Base-by-base conservation (phyloP, 2,797 vertebrate species). In the Tokudaia muenninki region DNA sequence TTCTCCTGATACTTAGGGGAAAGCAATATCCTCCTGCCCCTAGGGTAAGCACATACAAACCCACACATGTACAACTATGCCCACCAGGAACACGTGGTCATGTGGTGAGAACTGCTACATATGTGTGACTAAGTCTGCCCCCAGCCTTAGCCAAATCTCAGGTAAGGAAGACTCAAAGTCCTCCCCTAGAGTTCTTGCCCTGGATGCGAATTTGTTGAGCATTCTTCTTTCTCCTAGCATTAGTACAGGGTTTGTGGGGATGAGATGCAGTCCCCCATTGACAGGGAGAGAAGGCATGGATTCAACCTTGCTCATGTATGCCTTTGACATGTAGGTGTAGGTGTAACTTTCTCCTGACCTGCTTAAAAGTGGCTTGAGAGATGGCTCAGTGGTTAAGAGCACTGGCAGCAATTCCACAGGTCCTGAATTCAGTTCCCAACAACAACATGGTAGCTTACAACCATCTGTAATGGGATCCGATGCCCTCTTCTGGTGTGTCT, bases 281-380 rank as follows among this genome's bases (percentile, higher is more conserved):
- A 90, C 57, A 47, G 87, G 29, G 67, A 81, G 65, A 61, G 31
- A 91, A 57, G 61, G 16, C 83, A 83, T 29, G 90, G 77, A 72
- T 81, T 75, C 83, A 96, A 94, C 37, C 34, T 79, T 88, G 55
- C 72, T 84, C 52, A 63, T 22, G 1, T 79, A 67, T 96, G 91
- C 24, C 52, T 93, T 94, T 96, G 57, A 92, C 74, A 57, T 80
- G 21, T 67, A 26, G 29, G 6, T 1, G 10, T 70, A 31, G 2
- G 57, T 57, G 52, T 52, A n/a, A 55, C 34, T 29, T 55, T 72
- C 12, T 7, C 34, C 12, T 65, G 41, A 17, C 19, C 67, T 72
- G 17, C n/a, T 70, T 70, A 3, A 19, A 70, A n/a, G 67, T 7
- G 34, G 17, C 16, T 72, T 17, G 67, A 72, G 67, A n/a, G 67